Evolutionary conservation across 2,113 vertebrate species (phyloP), one percentile per base, ranked within the genome.

Genomic region (Ammodytes dubius): DNA sequence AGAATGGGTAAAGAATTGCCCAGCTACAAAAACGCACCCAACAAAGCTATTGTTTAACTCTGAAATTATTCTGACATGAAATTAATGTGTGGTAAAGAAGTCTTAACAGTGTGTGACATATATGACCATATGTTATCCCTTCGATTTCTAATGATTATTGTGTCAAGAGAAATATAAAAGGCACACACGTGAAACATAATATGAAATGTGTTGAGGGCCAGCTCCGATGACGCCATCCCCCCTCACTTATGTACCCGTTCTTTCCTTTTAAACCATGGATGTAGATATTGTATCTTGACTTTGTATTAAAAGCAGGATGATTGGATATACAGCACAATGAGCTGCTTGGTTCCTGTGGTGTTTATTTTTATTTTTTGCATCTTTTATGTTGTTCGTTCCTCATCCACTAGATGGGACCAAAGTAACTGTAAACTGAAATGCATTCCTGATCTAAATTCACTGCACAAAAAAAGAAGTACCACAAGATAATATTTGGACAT

Each of bases 301-400:
- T 99, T 99, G 97, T 99, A 99, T 98, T 98, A 98, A 98, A 98
- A 96, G 95, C 91, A 96, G 95, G 94, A 96, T 96, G 95, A 96
- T 96, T 95, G 95, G 95, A 94, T 84, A 93, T 90, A 89, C 81
- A 87, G 88, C 88, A 89, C 84, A 81, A 90, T 14, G 65, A 74
- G 80, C 84, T 49, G 66, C 39, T 75, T 82, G 64, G 37, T 73
- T 86, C 45, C 45, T 83, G 37, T 79, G 40, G 19, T 10, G 1
- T 47, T 78, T 77, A 67, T 57, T 40, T 17, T 45, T 35, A 1
- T 50, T 57, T 2, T 46, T 14, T 78, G 46, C n/a, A 27, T 27
- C 27, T 27, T 27, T 27, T 27, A 27, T 83, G 68, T 79, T 70
- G 12, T 88, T 90, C 57, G 54, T 19, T 67, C 9, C 4, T 42